Base-by-base conservation (phyloP, 2,888 invertebrate genomes). In the Parnassius apollo region DNA sequence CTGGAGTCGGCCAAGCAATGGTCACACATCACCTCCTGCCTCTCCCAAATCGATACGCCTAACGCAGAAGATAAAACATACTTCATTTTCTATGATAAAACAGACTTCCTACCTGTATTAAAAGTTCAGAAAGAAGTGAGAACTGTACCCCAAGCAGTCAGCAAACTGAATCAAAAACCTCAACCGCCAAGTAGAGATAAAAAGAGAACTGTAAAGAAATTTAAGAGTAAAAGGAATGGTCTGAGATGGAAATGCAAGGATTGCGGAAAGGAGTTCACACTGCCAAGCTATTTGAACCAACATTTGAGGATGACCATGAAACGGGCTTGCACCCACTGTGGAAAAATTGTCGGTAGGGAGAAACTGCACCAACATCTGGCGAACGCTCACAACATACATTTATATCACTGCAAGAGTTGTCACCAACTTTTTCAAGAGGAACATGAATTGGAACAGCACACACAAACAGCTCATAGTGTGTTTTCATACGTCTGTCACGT, bases 221-320 rank as follows among this genome's bases (percentile, higher is more conserved):
- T 60, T 8, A 66, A 68, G 25, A 45, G 48, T 2, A 35, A 44
- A 0, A 18, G 11, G 35, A 45, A 44, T 61, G 8, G 46, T 42
- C 0, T 78, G 73, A 65, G 56, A 12, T 64, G 64, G 59, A 66
- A 65, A 18, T 88, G 88, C 66, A 74, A 76, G 0, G 78, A 82
- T 62, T 88, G 88, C 54, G 77, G 76, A 0, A 86, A 83, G 62
- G 64, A 68, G 3, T 87, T 85, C 55, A 64, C 67, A 0, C 65
- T 67, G 0, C 71, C 80, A 0, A 69, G 75, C 44, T 71, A 76
- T 54, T 67, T 88, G 50, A 84, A 86, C 61, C 66, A 73, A 0
- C 91, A 91, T 73, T 68, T 89, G 45, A 80, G 73, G 54, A 81
- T 75, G 49, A 78, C 83, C 0, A 61, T 69, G 25, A 81, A 78